Conservation (phyloP, 2,113 vertebrate species). For the Orientallactaga bullata region DNA sequence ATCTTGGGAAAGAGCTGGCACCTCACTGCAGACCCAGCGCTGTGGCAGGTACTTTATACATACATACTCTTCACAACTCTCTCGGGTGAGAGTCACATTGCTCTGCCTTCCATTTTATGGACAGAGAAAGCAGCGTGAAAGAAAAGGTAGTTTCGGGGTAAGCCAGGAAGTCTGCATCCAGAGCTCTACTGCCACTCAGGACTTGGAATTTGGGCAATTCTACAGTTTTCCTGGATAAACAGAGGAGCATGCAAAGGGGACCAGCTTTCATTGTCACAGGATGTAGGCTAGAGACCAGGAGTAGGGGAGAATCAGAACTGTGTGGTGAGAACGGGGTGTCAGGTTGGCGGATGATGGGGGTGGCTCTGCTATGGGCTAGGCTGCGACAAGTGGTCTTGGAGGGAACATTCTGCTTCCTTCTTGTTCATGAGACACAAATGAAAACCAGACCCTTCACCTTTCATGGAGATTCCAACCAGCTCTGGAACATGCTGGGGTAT, state of each 20-base stretch:
- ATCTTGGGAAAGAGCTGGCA: neutral
- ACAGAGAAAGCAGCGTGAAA: neutral
- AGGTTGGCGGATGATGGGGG: neutral
- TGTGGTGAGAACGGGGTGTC: neutral
- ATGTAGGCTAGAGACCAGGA: neutral
- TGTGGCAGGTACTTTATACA: accelerated
- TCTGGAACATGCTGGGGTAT: accelerated
- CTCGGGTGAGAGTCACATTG: accelerated
- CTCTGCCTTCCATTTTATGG: neutral
- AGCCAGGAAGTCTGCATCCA: neutral
- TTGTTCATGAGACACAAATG: neutral
- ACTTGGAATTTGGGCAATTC: neutral
- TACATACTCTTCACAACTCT: neutral
- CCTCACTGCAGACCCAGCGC: neutral
- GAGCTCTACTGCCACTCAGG: neutral
- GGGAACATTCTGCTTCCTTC: neutral
- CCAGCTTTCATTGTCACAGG: neutral
- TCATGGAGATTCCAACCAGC: neutral
- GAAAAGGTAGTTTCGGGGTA: neutral
- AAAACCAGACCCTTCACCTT: neutral
- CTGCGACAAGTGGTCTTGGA: accelerated
- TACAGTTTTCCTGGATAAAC: accelerated
- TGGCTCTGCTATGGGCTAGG: neutral
- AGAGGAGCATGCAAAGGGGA: accelerated
- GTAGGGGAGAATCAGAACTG: neutral